These are phyloP conservation scores for Marisa cornuarietis DNA, from an alignment of 1,140 invertebrate species.

Conservation along the genomic window DNA sequence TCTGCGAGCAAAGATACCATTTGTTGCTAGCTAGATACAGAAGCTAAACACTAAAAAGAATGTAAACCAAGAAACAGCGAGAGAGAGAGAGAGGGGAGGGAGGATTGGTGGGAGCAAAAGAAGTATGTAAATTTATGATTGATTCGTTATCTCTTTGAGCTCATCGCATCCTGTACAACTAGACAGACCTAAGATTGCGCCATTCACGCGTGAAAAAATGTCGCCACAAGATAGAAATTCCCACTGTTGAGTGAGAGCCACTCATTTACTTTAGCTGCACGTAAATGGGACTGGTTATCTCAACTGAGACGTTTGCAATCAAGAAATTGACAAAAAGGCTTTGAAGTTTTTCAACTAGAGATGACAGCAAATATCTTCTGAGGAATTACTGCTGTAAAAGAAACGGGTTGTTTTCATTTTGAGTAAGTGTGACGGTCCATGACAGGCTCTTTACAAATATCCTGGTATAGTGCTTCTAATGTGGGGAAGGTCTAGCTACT, in stretches of 20 bases:
- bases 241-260: neutral
- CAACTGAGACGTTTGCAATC: too few species aligned
- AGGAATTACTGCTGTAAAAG: neutral
- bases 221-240: neutral
- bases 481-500: neutral
- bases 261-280: too few species aligned
- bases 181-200: neutral
- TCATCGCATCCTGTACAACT: neutral
- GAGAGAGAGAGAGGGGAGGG: neutral
- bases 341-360: too few species aligned
- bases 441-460: neutral
- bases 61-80: conserved; percentile 5
- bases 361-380: too few species aligned
- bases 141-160: neutral
- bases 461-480: neutral
- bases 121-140: neutral
- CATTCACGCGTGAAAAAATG: neutral
- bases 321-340: too few species aligned
- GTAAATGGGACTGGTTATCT: too few species aligned
- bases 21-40: neutral
- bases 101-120: neutral
- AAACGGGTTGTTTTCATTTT: neutral
- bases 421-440: neutral
- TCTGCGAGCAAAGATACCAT: too few species aligned
- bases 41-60: neutral